phyloP scores from a whole-genome alignment of 2,113 vertebrate species.

The Semnornis frantzii region DNA sequence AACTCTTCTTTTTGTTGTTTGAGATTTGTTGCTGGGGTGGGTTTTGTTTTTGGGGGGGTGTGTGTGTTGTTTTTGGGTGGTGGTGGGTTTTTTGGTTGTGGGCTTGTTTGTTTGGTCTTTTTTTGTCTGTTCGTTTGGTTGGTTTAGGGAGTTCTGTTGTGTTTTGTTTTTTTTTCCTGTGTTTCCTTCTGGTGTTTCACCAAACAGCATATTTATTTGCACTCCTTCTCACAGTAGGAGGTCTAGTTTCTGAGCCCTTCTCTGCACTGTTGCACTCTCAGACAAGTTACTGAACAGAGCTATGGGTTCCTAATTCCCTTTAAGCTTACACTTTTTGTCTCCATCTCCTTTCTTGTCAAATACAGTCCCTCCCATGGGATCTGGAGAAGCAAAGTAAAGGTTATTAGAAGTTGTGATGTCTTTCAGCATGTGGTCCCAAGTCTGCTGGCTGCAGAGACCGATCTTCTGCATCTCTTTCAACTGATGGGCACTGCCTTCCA shows the following conservation, averaged over 20 bases:
- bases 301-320: background rate
- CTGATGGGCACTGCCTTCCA: background rate
- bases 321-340: background rate
- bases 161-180: background rate
- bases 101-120: no score
- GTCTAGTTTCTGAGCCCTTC: background rate
- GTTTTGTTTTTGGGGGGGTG: no score
- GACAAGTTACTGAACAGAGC: background rate
- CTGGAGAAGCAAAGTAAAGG: background rate
- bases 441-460: background rate
- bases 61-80: no score
- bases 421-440: background rate
- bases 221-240: background rate
- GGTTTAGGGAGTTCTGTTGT: no score
- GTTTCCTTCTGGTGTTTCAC: background rate
- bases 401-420: background rate
- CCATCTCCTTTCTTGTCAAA: background rate
- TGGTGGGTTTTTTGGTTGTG: no score
- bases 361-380: background rate
- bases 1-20: background rate
- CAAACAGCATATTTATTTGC: background rate
- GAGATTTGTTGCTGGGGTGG: no score
- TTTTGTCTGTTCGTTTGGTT: no score
- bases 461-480: fast-evolving
- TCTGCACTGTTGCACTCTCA: background rate